Base-by-base conservation (phyloP, 2,113 vertebrate species). In the Nipponia nippon region DNA sequence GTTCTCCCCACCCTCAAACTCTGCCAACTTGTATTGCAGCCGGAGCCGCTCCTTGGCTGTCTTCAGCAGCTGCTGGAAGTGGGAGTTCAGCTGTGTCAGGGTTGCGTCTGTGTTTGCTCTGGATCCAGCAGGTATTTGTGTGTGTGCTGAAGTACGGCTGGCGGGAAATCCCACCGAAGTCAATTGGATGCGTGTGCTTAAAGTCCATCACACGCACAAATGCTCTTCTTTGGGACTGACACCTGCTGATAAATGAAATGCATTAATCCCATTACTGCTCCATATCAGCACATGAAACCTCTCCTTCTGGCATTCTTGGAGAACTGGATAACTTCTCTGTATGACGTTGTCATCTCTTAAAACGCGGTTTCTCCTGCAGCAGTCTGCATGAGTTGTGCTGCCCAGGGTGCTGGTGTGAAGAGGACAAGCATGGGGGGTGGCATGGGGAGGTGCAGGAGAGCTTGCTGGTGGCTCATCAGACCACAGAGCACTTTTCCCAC, bases 341-440 rank as follows among this genome's bases (percentile, higher is more conserved):
- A 17, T 70, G 34, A 62, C 3, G 1, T 22, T 38, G 20, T 34
- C 5, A 3, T 34, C 25, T 42, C 32, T 76, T 36, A 65, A 75
- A 23, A 23, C 11, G 23, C 0, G 0, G 1, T 34, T 78, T 81
- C 34, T 77, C 11, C 53, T 58, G 77, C 42, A 42, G 38, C 65
- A 40, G 18, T 13, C n/a, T 61, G 16, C 1, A 1, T 42, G 20
- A 26, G 32, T 5, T 2, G 0, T 66, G 22, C 10, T 46, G 29
- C 10, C 4, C 16, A 36, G 16, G 14, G 26, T 15, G 8, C 30
- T 1, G 2, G 13, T 17, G 17, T 3, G 13, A 49, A 76, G 32
- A 59, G 13, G 7, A 55, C 21, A 93, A 50, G 2, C 6, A 1
- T 1, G 5, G 4, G 1, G 16, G 7, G 5, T 53, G 30, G 21